phyloP scores from a whole-genome alignment of 2,113 vertebrate species.

The Cyphomyrus plagiostoma region DNA sequence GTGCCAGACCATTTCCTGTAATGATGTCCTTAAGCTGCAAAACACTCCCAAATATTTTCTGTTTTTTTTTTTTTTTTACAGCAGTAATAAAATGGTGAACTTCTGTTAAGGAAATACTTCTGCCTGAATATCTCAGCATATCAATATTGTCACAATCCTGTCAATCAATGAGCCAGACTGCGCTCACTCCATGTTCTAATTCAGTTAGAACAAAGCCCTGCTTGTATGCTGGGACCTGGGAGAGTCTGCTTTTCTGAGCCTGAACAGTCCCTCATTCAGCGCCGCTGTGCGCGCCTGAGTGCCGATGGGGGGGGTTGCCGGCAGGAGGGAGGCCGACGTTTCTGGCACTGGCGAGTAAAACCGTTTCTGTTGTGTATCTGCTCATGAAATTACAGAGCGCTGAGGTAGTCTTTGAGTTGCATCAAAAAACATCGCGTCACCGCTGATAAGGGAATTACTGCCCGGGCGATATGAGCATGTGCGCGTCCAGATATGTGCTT shows the following conservation, averaged over 20 bases:
- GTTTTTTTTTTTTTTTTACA: too few relatives aligned
- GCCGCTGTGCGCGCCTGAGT: not conserved
- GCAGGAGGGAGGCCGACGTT: not conserved
- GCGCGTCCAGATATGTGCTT: not conserved
- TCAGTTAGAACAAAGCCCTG: not conserved
- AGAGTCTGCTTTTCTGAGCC: not conserved
- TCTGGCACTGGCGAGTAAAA: not conserved
- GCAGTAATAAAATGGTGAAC: not conserved
- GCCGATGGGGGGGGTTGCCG: not conserved
- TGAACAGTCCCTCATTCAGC: not conserved
- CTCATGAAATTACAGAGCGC: not conserved
- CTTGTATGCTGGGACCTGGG: not conserved
- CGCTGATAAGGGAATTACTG: not conserved
- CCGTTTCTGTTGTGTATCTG: not conserved
- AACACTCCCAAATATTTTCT: not conserved
- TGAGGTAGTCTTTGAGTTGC: not conserved
- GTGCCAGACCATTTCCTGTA: too few relatives aligned
- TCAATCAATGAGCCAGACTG: not conserved
- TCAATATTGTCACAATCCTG: not conserved
- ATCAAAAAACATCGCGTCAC: not conserved
- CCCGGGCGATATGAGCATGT: not conserved
- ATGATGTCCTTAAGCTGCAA: not conserved
- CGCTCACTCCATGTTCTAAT: not conserved
- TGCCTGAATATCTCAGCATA: not conserved
- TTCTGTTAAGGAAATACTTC: not conserved